Conservation (phyloP, 2,888 invertebrate species). For the Calliopum simillimum region DNA sequence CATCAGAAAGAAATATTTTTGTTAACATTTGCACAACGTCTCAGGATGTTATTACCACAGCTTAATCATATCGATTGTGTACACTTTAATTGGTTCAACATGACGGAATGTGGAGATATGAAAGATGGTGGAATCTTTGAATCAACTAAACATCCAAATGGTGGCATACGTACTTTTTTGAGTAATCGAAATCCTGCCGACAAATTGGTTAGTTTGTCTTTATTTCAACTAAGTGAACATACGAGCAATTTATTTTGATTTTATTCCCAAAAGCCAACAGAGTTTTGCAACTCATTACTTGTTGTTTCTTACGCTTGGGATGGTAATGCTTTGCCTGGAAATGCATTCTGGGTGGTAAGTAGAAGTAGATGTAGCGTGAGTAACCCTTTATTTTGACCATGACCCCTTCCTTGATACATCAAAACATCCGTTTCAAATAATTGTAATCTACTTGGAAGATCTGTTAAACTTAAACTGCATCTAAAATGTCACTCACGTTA, state of each 20-base stretch:
- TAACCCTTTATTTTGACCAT: not conserved
- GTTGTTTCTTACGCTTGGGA: conserved; percentile 82
- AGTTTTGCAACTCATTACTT: conserved; percentile 68
- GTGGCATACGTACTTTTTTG: conserved; percentile 70
- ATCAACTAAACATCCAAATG: conserved; percentile 52
- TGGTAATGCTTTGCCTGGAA: conserved; percentile 78
- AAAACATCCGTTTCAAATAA: too few species aligned
- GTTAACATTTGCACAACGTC: conserved; percentile 73
- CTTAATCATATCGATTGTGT: conserved; percentile 72
- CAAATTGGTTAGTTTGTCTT: conserved; percentile 62
- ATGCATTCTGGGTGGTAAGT: conserved; percentile 75
- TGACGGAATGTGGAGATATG: conserved; percentile 67
- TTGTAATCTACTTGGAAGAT: too few species aligned
- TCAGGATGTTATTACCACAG: conserved; percentile 68
- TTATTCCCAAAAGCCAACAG: conserved; percentile 23
- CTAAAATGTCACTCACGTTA: too few species aligned
- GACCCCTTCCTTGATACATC: not conserved
- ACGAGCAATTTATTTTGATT: not conserved
- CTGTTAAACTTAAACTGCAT: too few species aligned
- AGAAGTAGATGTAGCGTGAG: too few species aligned
- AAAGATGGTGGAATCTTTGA: conserved; percentile 64
- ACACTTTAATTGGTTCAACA: conserved; percentile 74
- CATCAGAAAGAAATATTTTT: conserved; percentile 75
- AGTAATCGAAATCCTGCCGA: conserved; percentile 71
- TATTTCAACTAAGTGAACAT: not conserved